Base-by-base conservation (phyloP, 92 coral and sea anemone species). In the Zoanthus sociatus region DNA sequence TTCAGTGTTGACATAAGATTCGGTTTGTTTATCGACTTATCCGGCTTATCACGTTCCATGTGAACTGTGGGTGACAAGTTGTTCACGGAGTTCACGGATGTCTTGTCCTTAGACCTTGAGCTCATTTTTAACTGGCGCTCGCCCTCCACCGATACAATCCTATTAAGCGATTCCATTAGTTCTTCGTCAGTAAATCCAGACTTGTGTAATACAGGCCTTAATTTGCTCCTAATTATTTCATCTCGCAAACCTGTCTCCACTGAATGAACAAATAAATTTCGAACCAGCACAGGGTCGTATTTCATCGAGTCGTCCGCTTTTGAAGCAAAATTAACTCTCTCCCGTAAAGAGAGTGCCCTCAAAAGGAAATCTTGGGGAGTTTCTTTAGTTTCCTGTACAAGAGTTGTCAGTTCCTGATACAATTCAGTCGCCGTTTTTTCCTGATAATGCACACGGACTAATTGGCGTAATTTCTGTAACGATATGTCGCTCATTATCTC, bases 341-440 rank as follows among this genome's bases (percentile, higher is more conserved):
- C 90, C 47, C 90, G 69, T 53, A 90, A 47, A 68, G 78, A 82
- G 87, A 92, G 77, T 54, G 91, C 93, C 26, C 91, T 60, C 26
- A 92, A 84, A 15, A 87, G 91, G 87, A 93, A 88, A 87, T 88
- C 92, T 69, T 93, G 95, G 0, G 90, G 90, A 6, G 91, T 81
- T 54, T 87, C 92, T 18, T 84, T 87, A 54, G 91, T 71, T 26
- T 86, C 85, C 63, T 90, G 92, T 66, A 72, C 67, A 44, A 78
- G 15, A 55, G 86, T 77, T 46, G 92, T 88, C 14, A 93, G 92
- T 90, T 90, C 93, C 84, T 93, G 90, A 64, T 78, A 53, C 32
- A 64, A 32, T 66, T 86, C 89, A 14, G 84, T 86, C 17, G 17
- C 79, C 26, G 69, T n/a, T 61, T 61, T 61, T 61, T 58, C 69